A percentile compares a stretch with the other conserved stretches of the same genome.
These are phyloP conservation scores for Eupithecia pulchellata DNA, from an alignment of 2,888 invertebrate species.

Conservation along the genomic window DNA sequence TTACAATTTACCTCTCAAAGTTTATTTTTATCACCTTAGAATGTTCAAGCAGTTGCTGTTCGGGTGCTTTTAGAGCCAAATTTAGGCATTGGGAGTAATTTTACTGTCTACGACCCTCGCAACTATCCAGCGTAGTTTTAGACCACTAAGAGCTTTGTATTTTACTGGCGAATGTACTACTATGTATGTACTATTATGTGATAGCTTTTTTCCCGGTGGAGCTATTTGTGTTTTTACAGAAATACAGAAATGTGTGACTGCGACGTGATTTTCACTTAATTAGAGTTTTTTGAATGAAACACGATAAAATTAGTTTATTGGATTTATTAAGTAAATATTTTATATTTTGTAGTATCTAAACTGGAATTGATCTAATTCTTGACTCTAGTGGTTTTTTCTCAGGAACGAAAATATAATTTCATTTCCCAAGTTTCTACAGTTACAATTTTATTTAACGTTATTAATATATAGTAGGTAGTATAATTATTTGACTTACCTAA, in stretches of 20 bases:
- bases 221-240: not conserved
- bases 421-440: not conserved
- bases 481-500: too few species aligned
- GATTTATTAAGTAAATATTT: too few species aligned
- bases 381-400: not conserved
- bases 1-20: not conserved
- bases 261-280: not conserved
- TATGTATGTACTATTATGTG: too few species aligned
- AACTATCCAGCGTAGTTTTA: constrained; percentile 13
- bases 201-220: not conserved
- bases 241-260: not conserved
- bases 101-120: constrained; percentile 6
- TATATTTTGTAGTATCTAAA: too few species aligned
- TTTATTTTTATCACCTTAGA: constrained; percentile 28
- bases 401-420: not conserved
- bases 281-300: not conserved
- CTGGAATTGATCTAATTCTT: not conserved
- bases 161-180: not conserved
- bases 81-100: constrained; percentile 26
- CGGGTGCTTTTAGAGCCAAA: constrained; percentile 46
- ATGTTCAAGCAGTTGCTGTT: constrained; percentile 43
- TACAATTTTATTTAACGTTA: not conserved
- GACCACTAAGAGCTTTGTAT: constrained; percentile 16
- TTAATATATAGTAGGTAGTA: too few species aligned
- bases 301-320: not conserved